Percentiles rank a stretch among this genome's conserved stretches.
These are phyloP conservation scores for Hetaerina titia DNA, from an alignment of 2,888 invertebrate genomes.

Conservation along the genomic window DNA sequence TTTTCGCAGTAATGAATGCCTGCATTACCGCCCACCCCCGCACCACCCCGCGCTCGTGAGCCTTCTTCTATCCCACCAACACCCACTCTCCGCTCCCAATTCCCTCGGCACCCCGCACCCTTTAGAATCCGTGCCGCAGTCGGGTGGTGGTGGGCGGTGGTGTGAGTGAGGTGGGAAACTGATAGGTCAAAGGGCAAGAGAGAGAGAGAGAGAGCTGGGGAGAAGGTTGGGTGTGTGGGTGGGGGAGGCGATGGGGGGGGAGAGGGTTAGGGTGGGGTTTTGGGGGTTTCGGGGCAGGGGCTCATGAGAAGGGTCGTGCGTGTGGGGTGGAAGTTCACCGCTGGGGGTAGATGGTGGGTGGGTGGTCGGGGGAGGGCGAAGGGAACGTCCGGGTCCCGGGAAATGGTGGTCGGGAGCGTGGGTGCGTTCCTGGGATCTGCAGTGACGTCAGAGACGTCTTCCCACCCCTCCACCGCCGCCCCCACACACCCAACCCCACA, in stretches of 20 bases:
- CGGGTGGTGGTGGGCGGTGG: not conserved
- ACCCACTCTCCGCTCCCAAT: not conserved
- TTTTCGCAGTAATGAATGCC: too few relatives aligned
- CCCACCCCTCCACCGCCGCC: not conserved
- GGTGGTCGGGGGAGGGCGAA: not conserved
- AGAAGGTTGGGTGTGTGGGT: not conserved
- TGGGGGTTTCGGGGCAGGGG: not conserved
- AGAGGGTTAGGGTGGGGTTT: not conserved
- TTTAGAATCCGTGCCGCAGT: not conserved
- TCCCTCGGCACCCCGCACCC: not conserved
- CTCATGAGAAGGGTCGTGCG: not conserved
- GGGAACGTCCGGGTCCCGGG: not conserved
- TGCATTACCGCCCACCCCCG: not conserved
- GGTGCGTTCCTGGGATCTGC: slow-evolving; percentile 19
- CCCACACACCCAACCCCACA: not conserved
- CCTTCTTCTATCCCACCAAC: not conserved
- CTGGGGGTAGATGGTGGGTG: not conserved
- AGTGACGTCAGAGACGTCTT: slow-evolving; percentile 31
- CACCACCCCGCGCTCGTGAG: not conserved
- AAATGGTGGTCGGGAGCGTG: slow-evolving; percentile 26
- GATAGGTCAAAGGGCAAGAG: not conserved
- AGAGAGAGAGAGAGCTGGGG: not conserved
- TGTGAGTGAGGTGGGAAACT: not conserved
- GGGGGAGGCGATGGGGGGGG: not conserved
- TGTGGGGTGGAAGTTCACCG: not conserved